phyloP scores from a whole-genome alignment of 35 echinoderm and acorn worm species.

The Lytechinus variegatus region DNA sequence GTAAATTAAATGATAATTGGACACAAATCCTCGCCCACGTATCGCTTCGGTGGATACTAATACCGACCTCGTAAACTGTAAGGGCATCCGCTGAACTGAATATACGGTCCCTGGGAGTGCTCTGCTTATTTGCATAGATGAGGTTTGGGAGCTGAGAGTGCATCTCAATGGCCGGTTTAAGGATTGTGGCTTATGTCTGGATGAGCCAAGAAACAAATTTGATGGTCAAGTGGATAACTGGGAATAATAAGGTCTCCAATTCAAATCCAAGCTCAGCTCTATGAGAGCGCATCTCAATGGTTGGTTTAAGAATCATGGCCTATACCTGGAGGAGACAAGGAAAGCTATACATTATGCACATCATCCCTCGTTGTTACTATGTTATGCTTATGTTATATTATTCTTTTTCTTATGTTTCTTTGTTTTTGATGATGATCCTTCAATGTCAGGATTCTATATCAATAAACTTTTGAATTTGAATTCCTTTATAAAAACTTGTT shows the following conservation, averaged over 20 bases:
- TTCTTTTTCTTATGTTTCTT: no score
- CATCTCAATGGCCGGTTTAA: neutral
- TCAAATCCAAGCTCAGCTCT: no score
- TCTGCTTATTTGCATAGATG: neutral
- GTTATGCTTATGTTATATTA: no score
- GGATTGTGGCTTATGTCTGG: neutral
- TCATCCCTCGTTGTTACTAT: no score
- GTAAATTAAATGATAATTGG: constrained; percentile 12
- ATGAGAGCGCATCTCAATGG: neutral
- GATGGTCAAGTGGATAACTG: no score
- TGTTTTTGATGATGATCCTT: no score
- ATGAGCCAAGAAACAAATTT: neutral
- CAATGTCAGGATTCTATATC: no score
- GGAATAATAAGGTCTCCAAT: no score
- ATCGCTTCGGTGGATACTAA: neutral
- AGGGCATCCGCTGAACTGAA: neutral
- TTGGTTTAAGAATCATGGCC: neutral
- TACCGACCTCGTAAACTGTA: neutral
- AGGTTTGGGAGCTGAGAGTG: neutral
- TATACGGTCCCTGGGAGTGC: neutral
- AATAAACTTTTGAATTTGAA: no score
- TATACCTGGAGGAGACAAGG: neutral
- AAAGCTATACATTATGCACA: neutral
- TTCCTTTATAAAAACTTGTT: no score
- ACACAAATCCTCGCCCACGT: neutral